Conservation (phyloP, 2,888 invertebrate genomes). For the Drosophila neonasuta region DNA sequence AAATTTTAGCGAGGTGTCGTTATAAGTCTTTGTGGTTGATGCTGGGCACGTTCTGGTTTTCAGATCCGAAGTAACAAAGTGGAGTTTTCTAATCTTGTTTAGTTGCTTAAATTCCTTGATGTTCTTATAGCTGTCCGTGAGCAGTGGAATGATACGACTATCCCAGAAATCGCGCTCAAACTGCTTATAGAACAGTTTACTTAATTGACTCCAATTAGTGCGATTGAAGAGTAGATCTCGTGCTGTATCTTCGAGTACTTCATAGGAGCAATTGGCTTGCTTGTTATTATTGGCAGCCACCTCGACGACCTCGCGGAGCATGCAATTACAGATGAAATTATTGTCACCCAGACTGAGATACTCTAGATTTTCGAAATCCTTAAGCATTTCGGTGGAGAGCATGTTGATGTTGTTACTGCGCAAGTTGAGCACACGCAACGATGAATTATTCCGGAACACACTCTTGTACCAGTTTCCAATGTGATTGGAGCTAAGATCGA, state of each 20-base stretch:
- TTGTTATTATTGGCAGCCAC: constrained; percentile 76
- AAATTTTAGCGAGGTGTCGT: constrained; percentile 69
- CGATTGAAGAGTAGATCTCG: constrained; percentile 9
- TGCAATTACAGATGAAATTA: constrained; percentile 85
- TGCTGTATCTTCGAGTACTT: constrained; percentile 33
- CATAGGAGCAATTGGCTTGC: constrained; percentile 63
- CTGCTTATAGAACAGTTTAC: neutral
- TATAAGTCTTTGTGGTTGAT: constrained; percentile 30
- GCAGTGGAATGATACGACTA: constrained; percentile 41
- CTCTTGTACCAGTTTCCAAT: constrained; percentile 84
- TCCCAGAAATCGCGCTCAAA: constrained; percentile 42
- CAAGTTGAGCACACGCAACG: constrained; percentile 83
- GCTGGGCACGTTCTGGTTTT: constrained; percentile 36
- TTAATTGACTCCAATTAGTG: neutral
- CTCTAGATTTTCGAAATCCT: constrained; percentile 83
- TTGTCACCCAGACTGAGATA: constrained; percentile 84
- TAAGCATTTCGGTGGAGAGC: constrained; percentile 84
- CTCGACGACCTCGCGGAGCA: constrained; percentile 83
- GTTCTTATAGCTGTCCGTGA: constrained; percentile 56
- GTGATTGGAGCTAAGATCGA: constrained; percentile 84
- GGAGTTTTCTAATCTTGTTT: constrained; percentile 53
- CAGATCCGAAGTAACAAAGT: constrained; percentile 37
- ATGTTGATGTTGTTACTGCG: constrained; percentile 84
- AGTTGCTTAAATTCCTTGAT: constrained; percentile 46
- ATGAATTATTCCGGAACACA: constrained; percentile 81